These are phyloP conservation scores for Tolmerus cingulatus DNA, from an alignment of 2,888 invertebrate species.

Conservation along the genomic window DNA sequence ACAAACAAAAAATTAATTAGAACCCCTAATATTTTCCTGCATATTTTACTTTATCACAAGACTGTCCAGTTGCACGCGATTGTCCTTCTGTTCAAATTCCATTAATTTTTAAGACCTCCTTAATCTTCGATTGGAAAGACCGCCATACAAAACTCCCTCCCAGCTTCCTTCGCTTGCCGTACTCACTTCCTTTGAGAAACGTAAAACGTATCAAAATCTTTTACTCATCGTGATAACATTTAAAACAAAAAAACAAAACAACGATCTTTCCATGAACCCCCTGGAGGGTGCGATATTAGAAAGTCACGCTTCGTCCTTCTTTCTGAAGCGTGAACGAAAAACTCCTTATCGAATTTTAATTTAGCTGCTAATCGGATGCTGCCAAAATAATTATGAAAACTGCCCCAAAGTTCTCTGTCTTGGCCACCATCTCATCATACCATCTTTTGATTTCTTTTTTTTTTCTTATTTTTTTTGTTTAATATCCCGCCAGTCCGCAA, in stretches of 20 bases:
- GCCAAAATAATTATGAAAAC: slow-evolving; percentile 15
- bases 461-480: not conserved
- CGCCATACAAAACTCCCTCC: not conserved
- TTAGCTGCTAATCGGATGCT: not conserved
- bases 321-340: not conserved
- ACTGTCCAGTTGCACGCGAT: not conserved
- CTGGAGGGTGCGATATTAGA: not conserved
- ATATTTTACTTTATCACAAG: not conserved
- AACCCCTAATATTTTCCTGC: not conserved
- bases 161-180: not conserved
- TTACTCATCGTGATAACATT: not conserved
- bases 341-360: slow-evolving; percentile 18
- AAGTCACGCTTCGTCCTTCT: not conserved
- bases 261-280: not conserved
- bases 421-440: not conserved
- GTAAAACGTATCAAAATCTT: not conserved
- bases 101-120: not conserved
- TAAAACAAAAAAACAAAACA: not conserved
- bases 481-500: slow-evolving; percentile 15
- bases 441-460: not conserved
- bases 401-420: not conserved
- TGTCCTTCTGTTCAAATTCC: not conserved
- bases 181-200: not conserved
- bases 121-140: not conserved
- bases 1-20: not conserved